Evolutionary conservation across 2,797 vertebrate genomes (phyloP).

Genomic region (Lacerta agilis): DNA sequence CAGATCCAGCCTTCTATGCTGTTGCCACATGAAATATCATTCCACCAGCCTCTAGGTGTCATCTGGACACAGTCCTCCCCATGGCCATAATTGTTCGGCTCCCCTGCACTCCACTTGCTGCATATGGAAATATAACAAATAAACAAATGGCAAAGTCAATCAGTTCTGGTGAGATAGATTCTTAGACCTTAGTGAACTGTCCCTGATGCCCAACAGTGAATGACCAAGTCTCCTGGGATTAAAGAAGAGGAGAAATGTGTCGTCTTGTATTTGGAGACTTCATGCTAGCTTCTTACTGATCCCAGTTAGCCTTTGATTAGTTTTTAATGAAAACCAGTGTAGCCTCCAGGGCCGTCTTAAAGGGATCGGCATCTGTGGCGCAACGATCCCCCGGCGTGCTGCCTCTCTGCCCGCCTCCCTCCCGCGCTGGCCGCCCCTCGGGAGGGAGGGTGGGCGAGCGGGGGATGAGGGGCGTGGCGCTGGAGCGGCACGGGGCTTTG

Average conservation of each 20-base stretch:
- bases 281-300: neutral
- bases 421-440: too few relatives aligned
- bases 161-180: too few relatives aligned
- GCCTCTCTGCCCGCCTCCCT: too few relatives aligned
- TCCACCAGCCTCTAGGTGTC: neutral
- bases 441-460: too few relatives aligned
- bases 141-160: neutral
- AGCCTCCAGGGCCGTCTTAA: too few relatives aligned
- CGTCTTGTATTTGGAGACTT: neutral
- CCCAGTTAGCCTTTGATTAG: neutral
- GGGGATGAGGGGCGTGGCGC: too few relatives aligned
- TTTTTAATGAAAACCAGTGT: neutral
- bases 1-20: constrained; percentile 4
- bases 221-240: neutral
- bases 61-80: constrained; percentile 25
- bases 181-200: neutral
- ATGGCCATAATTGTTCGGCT: neutral
- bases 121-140: neutral
- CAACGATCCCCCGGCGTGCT: too few relatives aligned
- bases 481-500: too few relatives aligned
- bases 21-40: neutral
- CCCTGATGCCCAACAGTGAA: neutral
- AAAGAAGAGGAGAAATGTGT: neutral
- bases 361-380: too few relatives aligned
- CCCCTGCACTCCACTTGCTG: neutral